Percentiles rank a stretch among this genome's conserved stretches.
These are phyloP conservation scores for Phaenicophaeus curvirostris DNA, from an alignment of 2,797 vertebrate species.

Conservation along the genomic window DNA sequence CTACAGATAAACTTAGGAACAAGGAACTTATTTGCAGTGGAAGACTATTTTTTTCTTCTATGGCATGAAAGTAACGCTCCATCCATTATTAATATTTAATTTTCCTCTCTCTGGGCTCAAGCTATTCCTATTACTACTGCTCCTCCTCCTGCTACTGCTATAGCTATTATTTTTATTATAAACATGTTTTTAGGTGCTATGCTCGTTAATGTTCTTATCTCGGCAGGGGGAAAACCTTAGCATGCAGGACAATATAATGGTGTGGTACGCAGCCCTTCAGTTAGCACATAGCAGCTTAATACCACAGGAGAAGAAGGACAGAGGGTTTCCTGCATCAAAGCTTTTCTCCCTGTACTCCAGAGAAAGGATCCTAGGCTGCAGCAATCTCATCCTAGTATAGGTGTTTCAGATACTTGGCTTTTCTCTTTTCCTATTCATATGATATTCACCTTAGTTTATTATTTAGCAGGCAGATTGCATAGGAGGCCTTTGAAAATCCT, in stretches of 20 bases:
- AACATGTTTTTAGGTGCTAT: background rate
- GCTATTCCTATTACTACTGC: background rate
- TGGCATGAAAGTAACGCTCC: background rate
- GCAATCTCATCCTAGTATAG: accelerated
- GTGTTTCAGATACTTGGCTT: background rate
- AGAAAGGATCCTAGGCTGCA: background rate
- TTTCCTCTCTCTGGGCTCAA: background rate
- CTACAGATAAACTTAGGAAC: background rate
- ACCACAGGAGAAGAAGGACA: background rate
- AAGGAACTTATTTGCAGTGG: background rate
- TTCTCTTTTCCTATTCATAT: background rate
- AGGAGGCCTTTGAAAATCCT: background rate
- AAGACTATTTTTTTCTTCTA: background rate
- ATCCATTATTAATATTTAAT: background rate
- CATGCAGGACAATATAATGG: background rate
- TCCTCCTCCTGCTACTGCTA: background rate
- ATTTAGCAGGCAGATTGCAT: background rate
- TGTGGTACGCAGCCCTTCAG: background rate
- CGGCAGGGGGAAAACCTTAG: background rate
- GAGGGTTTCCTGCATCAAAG: accelerated
- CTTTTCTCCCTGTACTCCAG: background rate
- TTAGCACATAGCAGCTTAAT: background rate
- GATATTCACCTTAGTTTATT: background rate
- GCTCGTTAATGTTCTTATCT: background rate
- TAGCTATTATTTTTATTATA: background rate